These are phyloP conservation scores for Lagocephalus sceleratus DNA, from an alignment of 2,797 vertebrate species.

Conservation along the genomic window DNA sequence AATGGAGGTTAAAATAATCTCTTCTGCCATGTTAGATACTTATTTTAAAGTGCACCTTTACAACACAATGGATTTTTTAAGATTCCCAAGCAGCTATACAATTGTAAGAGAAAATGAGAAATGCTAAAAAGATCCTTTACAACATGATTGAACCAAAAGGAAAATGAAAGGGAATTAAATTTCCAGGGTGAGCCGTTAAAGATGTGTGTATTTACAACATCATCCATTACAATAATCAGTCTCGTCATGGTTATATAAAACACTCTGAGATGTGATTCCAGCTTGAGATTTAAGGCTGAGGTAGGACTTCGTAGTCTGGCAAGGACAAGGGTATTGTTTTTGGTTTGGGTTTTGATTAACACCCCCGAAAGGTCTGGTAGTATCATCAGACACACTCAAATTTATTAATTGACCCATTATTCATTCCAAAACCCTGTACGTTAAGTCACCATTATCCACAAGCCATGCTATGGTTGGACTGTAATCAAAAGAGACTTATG, in stretches of 20 bases:
- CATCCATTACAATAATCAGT: slow-evolving; percentile 23
- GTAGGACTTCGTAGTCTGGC: slow-evolving; percentile 18
- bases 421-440: slow-evolving; percentile 45
- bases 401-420: slow-evolving; percentile 58
- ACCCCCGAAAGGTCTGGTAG: slow-evolving; percentile 33
- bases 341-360: slow-evolving; percentile 40
- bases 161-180: slow-evolving; percentile 14
- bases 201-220: slow-evolving; percentile 34
- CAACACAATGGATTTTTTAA: background rate
- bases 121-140: too few species aligned
- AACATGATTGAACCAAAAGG: background rate
- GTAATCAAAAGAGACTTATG: slow-evolving; percentile 54
- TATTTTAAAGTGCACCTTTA: slow-evolving; percentile 14
- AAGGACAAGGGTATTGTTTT: slow-evolving; percentile 45
- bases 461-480: slow-evolving; percentile 67
- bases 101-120: slow-evolving; percentile 4
- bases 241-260: slow-evolving; percentile 32
- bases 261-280: slow-evolving; percentile 6
- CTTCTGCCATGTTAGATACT: slow-evolving; percentile 28
- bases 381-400: slow-evolving; percentile 58
- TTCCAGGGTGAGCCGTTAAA: slow-evolving; percentile 27
- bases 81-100: slow-evolving; percentile 8
- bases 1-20: slow-evolving; percentile 45
- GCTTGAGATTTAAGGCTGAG: slow-evolving; percentile 18
- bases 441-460: slow-evolving; percentile 47